Evolutionary conservation across 2,797 vertebrate genomes (phyloP).

Genomic region (Falco rusticolus): DNA sequence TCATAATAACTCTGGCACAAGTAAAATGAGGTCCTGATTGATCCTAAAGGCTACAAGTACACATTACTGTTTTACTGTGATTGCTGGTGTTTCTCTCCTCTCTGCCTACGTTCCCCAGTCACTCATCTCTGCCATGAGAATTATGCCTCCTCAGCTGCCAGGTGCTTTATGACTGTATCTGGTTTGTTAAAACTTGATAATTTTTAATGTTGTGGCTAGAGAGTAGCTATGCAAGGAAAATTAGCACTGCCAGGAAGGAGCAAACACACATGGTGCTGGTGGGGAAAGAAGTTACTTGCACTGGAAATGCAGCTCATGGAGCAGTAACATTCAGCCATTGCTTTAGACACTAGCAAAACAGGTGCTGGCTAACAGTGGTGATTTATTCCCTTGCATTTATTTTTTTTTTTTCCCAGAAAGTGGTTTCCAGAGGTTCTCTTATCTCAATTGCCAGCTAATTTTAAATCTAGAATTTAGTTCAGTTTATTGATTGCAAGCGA

Average conservation of each 20-base stretch:
- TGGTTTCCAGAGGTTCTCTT: background rate
- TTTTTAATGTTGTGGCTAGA: background rate
- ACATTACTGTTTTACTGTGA: background rate
- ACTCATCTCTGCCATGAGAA: background rate
- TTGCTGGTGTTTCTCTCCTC: background rate
- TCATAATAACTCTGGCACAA: background rate
- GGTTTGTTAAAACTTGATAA: background rate
- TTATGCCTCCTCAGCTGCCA: background rate
- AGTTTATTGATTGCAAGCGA: background rate
- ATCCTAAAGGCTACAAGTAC: background rate
- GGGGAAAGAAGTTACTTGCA: background rate
- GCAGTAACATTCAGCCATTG: background rate
- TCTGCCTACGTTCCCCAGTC: background rate
- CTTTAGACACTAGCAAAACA: background rate
- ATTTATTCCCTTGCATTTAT: background rate
- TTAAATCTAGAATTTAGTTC: background rate
- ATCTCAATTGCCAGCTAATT: background rate
- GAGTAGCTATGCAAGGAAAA: background rate
- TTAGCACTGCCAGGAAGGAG: background rate
- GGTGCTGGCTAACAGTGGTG: background rate
- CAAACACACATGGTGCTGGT: background rate
- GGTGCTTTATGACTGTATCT: background rate
- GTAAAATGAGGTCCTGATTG: background rate
- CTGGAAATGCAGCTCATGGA: background rate
- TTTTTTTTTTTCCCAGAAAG: background rate